A percentile compares a stretch with the other conserved stretches of the same genome.
Conservation (phyloP, 2,797 vertebrate species). For the Pygocentrus nattereri region DNA sequence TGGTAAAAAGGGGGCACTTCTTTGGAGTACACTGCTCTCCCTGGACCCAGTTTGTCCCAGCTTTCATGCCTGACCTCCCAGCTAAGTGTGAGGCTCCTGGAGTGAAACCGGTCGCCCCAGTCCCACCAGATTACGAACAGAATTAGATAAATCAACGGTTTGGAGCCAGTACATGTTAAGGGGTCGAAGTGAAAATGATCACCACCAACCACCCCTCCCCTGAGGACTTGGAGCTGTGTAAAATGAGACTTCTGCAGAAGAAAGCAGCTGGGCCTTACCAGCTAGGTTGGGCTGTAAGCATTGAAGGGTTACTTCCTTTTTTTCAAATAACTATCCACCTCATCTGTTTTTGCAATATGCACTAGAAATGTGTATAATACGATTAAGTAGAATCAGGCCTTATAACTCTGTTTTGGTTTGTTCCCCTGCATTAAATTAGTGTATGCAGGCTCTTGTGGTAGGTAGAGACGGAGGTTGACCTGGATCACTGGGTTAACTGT, state of each 20-base stretch:
- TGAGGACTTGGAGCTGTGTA: slow-evolving; percentile 75
- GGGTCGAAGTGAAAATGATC: slow-evolving; percentile 79
- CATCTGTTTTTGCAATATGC: slow-evolving; percentile 26
- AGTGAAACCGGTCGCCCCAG: slow-evolving; percentile 65
- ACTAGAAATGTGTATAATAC: background rate
- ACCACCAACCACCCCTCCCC: slow-evolving; percentile 62
- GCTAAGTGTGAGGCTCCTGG: slow-evolving; percentile 68
- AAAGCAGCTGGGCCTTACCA: slow-evolving; percentile 70
- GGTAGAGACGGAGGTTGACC: slow-evolving; percentile 59
- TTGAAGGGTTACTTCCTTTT: slow-evolving; percentile 56
- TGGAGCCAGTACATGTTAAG: slow-evolving; percentile 67
- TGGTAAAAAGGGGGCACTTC: slow-evolving; percentile 65
- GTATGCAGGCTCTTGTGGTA: slow-evolving; percentile 61
- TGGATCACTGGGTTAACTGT: slow-evolving; percentile 66
- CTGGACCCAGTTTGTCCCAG: slow-evolving; percentile 40
- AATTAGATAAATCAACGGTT: slow-evolving; percentile 72
- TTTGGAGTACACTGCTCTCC: slow-evolving; percentile 55
- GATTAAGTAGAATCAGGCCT: slow-evolving; percentile 10
- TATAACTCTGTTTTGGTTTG: slow-evolving; percentile 5
- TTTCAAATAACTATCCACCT: background rate
- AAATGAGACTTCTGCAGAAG: slow-evolving; percentile 75
- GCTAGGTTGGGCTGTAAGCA: slow-evolving; percentile 65
- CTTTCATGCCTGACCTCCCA: slow-evolving; percentile 68
- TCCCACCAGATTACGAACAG: slow-evolving; percentile 61
- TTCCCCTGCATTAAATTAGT: slow-evolving; percentile 72